phyloP scores from a whole-genome alignment of 1,140 invertebrate genomes.

The Trigoniulus corallinus region DNA sequence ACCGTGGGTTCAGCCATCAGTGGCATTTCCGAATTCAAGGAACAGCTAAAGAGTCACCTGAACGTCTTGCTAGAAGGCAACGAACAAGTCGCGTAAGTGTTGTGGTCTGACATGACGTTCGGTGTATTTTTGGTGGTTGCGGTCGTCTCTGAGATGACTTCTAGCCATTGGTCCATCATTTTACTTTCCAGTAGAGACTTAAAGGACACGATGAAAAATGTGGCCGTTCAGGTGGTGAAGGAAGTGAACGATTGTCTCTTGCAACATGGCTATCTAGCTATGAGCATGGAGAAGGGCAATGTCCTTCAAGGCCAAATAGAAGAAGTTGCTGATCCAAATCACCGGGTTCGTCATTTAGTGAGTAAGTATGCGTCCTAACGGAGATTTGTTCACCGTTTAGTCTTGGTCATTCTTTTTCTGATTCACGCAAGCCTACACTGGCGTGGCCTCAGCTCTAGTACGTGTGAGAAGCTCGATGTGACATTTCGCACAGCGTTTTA shows the following conservation, averaged over 20 bases:
- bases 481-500: no score
- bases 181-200: neutral
- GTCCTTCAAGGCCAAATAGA: constrained; percentile 47
- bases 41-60: constrained; percentile 48
- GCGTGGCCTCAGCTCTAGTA: no score
- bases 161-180: neutral
- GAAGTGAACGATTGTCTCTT: constrained; percentile 42
- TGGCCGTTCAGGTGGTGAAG: constrained; percentile 51
- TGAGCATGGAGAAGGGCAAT: constrained; percentile 20
- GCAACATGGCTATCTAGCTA: constrained; percentile 25
- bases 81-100: constrained; percentile 1
- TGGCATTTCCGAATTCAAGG: constrained; percentile 43
- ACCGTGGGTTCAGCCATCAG: constrained; percentile 35
- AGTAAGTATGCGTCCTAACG: no score
- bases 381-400: no score
- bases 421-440: no score
- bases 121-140: neutral
- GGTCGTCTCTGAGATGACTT: constrained; percentile 4
- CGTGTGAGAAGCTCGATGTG: no score
- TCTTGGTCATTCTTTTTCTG: no score
- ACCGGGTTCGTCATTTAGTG: constrained; percentile 53
- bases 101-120: neutral
- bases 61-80: constrained; percentile 42
- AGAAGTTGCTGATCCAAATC: constrained; percentile 43
- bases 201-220: constrained; percentile 22